These are phyloP conservation scores for Salmo trutta DNA, from an alignment of 2,797 vertebrate genomes.

Conservation along the genomic window DNA sequence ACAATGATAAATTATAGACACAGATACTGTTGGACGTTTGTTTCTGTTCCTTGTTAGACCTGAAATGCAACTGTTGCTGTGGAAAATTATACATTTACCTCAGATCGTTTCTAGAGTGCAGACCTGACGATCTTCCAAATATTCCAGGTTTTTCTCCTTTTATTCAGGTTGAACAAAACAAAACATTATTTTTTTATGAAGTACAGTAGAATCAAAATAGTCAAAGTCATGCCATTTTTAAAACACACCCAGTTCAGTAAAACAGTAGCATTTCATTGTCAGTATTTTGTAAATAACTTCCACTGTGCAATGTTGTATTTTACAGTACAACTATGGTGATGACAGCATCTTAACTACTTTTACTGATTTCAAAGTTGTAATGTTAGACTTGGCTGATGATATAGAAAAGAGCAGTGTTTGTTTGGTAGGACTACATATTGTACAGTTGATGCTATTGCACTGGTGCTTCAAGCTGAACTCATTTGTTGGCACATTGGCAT, in stretches of 20 bases:
- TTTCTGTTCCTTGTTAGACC: slow-evolving; percentile 13
- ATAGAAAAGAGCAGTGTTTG: slow-evolving; percentile 11
- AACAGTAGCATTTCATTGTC: slow-evolving; percentile 20
- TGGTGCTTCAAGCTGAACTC: neutral
- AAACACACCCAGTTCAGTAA: slow-evolving; percentile 21
- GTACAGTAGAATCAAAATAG: slow-evolving; percentile 33
- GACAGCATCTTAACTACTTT: slow-evolving; percentile 30
- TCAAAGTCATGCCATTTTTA: slow-evolving; percentile 27
- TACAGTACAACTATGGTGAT: slow-evolving; percentile 33
- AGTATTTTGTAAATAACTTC: slow-evolving; percentile 33
- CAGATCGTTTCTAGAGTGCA: slow-evolving; percentile 50
- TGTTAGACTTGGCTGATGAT: slow-evolving; percentile 23
- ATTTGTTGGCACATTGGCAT: neutral
- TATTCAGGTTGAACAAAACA: slow-evolving; percentile 56
- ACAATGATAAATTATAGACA: neutral
- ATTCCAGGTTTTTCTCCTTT: slow-evolving; percentile 36
- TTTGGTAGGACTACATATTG: slow-evolving; percentile 1
- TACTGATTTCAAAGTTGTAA: slow-evolving; percentile 22
- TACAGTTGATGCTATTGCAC: slow-evolving; percentile 20
- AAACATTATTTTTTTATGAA: slow-evolving; percentile 49
- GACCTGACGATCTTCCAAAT: slow-evolving; percentile 30
- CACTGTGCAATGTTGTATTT: slow-evolving; percentile 35
- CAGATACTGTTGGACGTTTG: slow-evolving; percentile 4
- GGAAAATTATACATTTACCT: slow-evolving; percentile 54
- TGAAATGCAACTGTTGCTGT: slow-evolving; percentile 27